A percentile compares a stretch with the other conserved stretches of the same genome.
These are phyloP conservation scores for Cybosia mesomella DNA, from an alignment of 2,888 invertebrate genomes.

Conservation along the genomic window DNA sequence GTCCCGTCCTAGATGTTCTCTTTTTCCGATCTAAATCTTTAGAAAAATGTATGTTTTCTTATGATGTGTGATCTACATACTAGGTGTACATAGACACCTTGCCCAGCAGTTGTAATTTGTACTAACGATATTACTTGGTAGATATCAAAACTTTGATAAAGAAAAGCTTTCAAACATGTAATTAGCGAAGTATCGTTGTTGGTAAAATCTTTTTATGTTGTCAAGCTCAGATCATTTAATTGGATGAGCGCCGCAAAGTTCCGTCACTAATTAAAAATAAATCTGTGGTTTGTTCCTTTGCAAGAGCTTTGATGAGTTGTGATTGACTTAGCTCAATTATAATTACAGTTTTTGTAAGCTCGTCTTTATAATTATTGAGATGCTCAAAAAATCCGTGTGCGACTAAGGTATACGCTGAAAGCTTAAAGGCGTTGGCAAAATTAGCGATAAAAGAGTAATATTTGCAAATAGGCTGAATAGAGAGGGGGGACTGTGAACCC, in stretches of 20 bases:
- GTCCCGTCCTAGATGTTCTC: too few species aligned
- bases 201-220: conserved; percentile 44
- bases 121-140: neutral
- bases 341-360: conserved; percentile 14
- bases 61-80: too few species aligned
- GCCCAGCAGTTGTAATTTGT: neutral
- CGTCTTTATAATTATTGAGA: neutral
- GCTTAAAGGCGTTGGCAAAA: neutral
- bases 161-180: conserved; percentile 30
- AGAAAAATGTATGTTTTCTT: too few species aligned
- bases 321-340: conserved; percentile 25
- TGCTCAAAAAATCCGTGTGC: neutral
- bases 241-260: conserved; percentile 43
- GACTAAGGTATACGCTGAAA: neutral
- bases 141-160: conserved; percentile 11
- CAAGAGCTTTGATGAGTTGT: conserved; percentile 44
- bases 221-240: conserved; percentile 48
- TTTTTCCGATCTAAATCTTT: too few species aligned
- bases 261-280: conserved; percentile 61
- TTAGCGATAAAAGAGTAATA: neutral
- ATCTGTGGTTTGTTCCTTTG: conserved; percentile 30
- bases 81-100: too few species aligned
- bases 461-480: neutral
- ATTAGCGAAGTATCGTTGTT: conserved; percentile 47
- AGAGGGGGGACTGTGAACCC: neutral